A percentile compares a stretch with the other conserved stretches of the same genome.
Evolutionary conservation across 2,888 invertebrate species (phyloP).

Genomic region (Philereme transversata): DNA sequence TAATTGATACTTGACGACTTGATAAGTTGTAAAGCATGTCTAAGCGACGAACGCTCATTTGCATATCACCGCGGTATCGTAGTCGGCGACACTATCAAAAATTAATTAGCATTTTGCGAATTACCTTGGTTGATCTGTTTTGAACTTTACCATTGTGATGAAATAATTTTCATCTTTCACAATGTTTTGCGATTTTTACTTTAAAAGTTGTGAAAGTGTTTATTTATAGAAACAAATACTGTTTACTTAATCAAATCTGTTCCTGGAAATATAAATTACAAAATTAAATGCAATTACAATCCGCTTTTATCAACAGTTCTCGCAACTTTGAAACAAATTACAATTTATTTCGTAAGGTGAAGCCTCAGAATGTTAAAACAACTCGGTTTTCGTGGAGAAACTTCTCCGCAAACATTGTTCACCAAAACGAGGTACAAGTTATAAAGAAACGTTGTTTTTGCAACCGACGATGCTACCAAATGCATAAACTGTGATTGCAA

Average conservation of each 20-base stretch:
- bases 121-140: constrained; percentile 51
- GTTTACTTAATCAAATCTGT: neutral
- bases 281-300: neutral
- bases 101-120: constrained; percentile 64
- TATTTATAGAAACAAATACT: neutral
- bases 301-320: constrained; percentile 11
- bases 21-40: constrained; percentile 60
- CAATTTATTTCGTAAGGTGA: constrained; percentile 13
- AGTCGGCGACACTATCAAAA: constrained; percentile 62
- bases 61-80: constrained; percentile 59
- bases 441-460: constrained; percentile 13
- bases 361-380: constrained; percentile 1
- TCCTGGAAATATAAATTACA: neutral
- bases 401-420: constrained; percentile 5
- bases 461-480: constrained; percentile 18
- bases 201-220: neutral
- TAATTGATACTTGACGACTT: constrained; percentile 72
- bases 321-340: constrained; percentile 13
- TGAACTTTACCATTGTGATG: constrained; percentile 24
- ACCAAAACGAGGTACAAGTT: constrained; percentile 9
- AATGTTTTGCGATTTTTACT: neutral
- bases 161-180: neutral
- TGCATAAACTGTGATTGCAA: constrained; percentile 33
- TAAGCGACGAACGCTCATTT: constrained; percentile 58
- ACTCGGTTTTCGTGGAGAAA: constrained; percentile 11